These are phyloP conservation scores for Parnassius glacialis DNA, from an alignment of 2,888 invertebrate genomes.

Conservation along the genomic window DNA sequence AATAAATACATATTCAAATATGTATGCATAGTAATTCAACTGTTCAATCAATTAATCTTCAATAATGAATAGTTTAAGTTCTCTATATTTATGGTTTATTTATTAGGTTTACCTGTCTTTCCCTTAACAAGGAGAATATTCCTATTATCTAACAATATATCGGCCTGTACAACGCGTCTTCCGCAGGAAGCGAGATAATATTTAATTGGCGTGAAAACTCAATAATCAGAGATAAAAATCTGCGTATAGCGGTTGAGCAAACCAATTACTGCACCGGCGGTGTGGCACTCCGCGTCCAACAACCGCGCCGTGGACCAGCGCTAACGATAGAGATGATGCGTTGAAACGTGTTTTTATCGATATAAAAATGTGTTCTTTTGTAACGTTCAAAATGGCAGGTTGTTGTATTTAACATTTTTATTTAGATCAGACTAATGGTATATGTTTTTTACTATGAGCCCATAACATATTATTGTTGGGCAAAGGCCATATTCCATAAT, in stretches of 20 bases:
- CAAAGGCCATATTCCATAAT: too few species aligned
- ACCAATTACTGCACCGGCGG: slow-evolving; percentile 70
- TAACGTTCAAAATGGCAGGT: too few species aligned
- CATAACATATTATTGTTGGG: too few species aligned
- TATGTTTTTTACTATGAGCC: too few species aligned
- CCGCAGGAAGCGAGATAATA: slow-evolving; percentile 73
- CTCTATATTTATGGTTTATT: slow-evolving; percentile 18
- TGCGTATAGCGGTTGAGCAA: slow-evolving; percentile 55
- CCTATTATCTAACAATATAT: slow-evolving; percentile 49
- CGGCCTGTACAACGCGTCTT: slow-evolving; percentile 46
- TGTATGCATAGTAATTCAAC: too few species aligned
- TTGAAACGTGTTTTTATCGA: neutral
- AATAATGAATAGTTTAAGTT: neutral
- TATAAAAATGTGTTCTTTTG: neutral
- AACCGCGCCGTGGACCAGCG: slow-evolving; percentile 41
- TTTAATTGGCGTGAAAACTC: slow-evolving; percentile 80
- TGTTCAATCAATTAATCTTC: too few species aligned
- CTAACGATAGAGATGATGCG: slow-evolving; percentile 12
- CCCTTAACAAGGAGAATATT: slow-evolving; percentile 24
- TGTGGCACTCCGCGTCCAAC: slow-evolving; percentile 62
- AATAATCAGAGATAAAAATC: slow-evolving; percentile 79
- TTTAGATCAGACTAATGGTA: too few species aligned
- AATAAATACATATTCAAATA: too few species aligned
- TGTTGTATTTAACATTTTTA: too few species aligned
- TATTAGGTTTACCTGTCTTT: slow-evolving; percentile 18